Evolutionary conservation across 2,797 vertebrate genomes (phyloP).

Genomic region (Eutrigla gurnardus): DNA sequence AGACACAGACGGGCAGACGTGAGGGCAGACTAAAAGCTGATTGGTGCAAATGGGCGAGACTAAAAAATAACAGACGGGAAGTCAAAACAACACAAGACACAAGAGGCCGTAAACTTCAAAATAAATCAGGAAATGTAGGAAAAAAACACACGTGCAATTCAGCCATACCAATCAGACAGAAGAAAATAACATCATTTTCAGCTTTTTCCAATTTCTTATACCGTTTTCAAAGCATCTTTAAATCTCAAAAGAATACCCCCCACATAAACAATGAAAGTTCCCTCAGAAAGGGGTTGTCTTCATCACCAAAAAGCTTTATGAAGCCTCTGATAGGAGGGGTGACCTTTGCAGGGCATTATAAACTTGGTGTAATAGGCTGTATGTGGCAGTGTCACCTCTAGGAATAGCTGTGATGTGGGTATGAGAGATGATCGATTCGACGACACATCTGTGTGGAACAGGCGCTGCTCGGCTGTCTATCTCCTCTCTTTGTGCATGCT

Average conservation of each 20-base stretch:
- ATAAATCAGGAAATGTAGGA: too few relatives aligned
- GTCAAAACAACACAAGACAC: too few relatives aligned
- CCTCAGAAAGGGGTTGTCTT: slow-evolving; percentile 26
- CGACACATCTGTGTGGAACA: slow-evolving; percentile 77
- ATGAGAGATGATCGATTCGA: slow-evolving; percentile 73
- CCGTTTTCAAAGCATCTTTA: slow-evolving; percentile 15
- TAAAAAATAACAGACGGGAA: too few relatives aligned
- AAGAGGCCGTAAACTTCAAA: too few relatives aligned
- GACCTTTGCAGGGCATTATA: slow-evolving; percentile 61
- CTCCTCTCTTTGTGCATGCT: slow-evolving; percentile 48
- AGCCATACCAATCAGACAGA: neutral
- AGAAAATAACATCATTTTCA: slow-evolving; percentile 4
- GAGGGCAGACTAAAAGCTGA: too few relatives aligned
- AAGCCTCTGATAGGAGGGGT: slow-evolving; percentile 33
- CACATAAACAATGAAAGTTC: slow-evolving; percentile 13
- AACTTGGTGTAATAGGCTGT: slow-evolving; percentile 49
- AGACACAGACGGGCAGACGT: too few relatives aligned
- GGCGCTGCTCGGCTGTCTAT: slow-evolving; percentile 64
- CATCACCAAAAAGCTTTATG: slow-evolving; percentile 30
- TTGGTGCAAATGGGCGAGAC: too few relatives aligned
- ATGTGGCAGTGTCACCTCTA: slow-evolving; percentile 60
- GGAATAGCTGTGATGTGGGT: slow-evolving; percentile 75
- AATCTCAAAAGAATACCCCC: slow-evolving; percentile 19
- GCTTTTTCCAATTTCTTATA: slow-evolving; percentile 24
- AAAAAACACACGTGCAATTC: neutral